Evolutionary conservation across 2,113 vertebrate species (phyloP).

Genomic region (Pygoscelis adeliae): DNA sequence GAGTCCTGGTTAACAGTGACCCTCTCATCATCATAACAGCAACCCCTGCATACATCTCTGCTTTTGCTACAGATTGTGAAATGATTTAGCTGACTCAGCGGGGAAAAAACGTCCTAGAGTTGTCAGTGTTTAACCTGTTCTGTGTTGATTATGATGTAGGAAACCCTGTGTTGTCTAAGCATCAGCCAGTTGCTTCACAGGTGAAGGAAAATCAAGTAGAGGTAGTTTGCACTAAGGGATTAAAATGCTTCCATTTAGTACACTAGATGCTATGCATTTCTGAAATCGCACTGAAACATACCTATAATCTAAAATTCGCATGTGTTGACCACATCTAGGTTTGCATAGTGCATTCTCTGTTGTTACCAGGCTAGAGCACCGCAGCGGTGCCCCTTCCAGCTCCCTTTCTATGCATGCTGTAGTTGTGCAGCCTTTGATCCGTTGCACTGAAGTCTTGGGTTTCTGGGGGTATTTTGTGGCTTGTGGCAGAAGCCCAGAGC

Average conservation of each 20-base stretch:
- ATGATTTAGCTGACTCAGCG: background rate
- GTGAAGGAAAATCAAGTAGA: background rate
- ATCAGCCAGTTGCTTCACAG: background rate
- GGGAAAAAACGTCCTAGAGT: background rate
- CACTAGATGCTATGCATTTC: background rate
- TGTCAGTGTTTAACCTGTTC: background rate
- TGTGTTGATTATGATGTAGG: background rate
- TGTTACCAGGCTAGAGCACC: background rate
- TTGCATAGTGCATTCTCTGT: background rate
- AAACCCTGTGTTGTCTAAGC: background rate
- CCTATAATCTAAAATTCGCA: background rate
- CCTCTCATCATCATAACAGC: background rate
- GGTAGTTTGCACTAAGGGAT: background rate
- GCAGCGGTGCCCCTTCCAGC: background rate
- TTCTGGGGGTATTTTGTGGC: background rate
- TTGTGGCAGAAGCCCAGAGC: background rate
- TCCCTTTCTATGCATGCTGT: background rate
- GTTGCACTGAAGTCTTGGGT: background rate
- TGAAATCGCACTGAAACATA: background rate
- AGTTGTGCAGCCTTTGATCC: background rate
- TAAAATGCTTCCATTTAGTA: background rate
- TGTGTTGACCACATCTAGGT: background rate
- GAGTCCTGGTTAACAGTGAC: background rate
- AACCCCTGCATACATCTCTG: background rate
- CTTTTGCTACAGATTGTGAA: background rate